phyloP scores from a whole-genome alignment of 92 coral and sea anemone genomes.

The Heteractis magnifica region DNA sequence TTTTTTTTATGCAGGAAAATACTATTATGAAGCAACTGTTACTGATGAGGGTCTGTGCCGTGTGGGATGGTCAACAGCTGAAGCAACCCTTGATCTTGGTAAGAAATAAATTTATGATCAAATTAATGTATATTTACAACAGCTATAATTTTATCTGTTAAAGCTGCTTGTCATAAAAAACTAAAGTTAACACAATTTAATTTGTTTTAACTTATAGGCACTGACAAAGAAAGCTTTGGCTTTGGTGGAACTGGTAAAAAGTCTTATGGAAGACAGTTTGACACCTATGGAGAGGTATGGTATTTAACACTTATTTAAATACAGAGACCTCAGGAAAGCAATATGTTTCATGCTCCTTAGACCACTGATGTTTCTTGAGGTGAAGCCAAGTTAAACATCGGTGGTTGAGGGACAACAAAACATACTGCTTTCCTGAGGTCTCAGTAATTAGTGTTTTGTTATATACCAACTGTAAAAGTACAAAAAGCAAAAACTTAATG shows the following conservation, averaged over 20 bases:
- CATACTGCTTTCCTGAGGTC: too few species aligned
- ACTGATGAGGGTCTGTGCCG: constrained; percentile 98
- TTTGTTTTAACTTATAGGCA: constrained; percentile 42
- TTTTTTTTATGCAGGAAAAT: constrained; percentile 56
- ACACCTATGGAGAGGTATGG: constrained; percentile 89
- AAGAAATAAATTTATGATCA: not conserved
- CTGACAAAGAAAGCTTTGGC: constrained; percentile 86
- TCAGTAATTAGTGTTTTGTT: too few species aligned
- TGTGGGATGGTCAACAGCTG: constrained; percentile 92
- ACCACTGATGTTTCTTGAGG: too few species aligned
- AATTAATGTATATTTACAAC: not conserved
- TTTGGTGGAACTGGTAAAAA: constrained; percentile 98
- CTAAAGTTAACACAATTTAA: not conserved
- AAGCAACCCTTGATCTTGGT: constrained; percentile 88
- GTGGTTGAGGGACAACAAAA: too few species aligned
- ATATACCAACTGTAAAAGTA: too few species aligned
- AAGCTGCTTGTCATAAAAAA: too few species aligned
- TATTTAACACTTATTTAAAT: too few species aligned
- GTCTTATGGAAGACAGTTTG: constrained; percentile 82
- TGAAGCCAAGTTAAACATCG: too few species aligned
- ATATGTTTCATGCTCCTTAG: too few species aligned
- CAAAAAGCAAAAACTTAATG: too few species aligned
- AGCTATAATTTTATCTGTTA: not conserved
- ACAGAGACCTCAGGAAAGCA: too few species aligned
- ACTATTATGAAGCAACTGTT: constrained; percentile 90